Evolutionary conservation across 2,888 invertebrate species (phyloP), one percentile per base, ranked within the genome.

Genomic region (Meganola albula): DNA sequence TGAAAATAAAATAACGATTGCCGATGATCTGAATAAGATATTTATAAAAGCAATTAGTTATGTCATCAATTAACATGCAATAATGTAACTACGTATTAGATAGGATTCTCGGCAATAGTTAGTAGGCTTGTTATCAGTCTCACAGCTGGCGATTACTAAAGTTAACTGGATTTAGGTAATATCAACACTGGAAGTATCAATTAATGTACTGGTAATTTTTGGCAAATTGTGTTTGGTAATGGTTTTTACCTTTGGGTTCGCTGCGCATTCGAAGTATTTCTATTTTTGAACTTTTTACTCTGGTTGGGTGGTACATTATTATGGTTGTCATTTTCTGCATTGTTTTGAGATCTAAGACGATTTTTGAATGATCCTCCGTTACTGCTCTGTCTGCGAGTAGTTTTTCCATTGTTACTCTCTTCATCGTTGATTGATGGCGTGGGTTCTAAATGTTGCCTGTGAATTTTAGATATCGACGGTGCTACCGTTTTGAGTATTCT

Each of bases 401-500:
- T 84, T 60, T 86, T 79, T 34, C 85, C 85, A 59, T 87, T 88
- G 37, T 85, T 78, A 25, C 73, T 87, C 52, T 92, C 91, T 25
- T 91, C 92, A 31, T 89, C 90, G 40, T 75, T 87, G 34, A 88
- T 75, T 7, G 88, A 85, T 18, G 84, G 90, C 2, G 91, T 91
- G 2, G 92, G 90, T 60, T 92, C 93, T 44, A 92, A 77, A 61
- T 87, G 89, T 46, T 86, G 79, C 47, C 88, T 83, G 47, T 88
- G 86, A 58, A 74, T 82, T 68, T 78, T 88, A 23, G 77, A 67
- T 34, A 88, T 78, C 21, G 86, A 82, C 1, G 93, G 92, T 10
- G 91, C 92, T n/a, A 91, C 90, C 0, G 94, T 94, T 79, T 94
- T 93, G 25, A 93, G 66, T 36, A 93, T 92, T 56, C 92, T 88